Base-by-base conservation (phyloP, 2,113 vertebrate genomes). In the Chrysemys picta region DNA sequence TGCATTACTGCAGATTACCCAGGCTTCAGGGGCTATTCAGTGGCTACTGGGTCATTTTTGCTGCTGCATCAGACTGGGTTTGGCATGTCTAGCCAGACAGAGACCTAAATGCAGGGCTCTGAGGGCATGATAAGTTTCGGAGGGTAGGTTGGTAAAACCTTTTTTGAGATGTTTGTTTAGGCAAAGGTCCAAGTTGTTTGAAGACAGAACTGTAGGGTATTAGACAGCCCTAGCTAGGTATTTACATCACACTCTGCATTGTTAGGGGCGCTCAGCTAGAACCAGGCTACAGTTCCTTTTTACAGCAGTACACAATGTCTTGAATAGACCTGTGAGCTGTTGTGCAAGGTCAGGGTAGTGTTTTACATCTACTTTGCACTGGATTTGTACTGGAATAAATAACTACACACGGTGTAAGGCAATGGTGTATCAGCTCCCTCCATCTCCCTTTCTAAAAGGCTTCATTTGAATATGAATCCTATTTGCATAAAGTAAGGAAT, bases 401-500 rank as follows among this genome's bases (percentile, higher is more conserved):
- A 93, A 81, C 17, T 78, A 3, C 22, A 10, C 75, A 87, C 35
- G 29, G 69, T 35, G 5, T 4, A 82, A 56, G 84, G 54, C 42
- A 49, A 2, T 4, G 14, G 53, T 3, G 5, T 17, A 49, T 11
- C 4, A 4, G 2, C 25, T 81, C 12, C 27, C 1, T 2, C 53
- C n/a, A 50, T 52, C 22, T 93, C 52, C 92, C 89, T 45, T 69
- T 81, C 27, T 24, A 31, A 84, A 91, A 75, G 31, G 31, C 14
- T 65, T 65, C 8, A 10, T 6, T 84, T 91, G 29, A 42, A 76
- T 42, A 8, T 47, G 72, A 90, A 65, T 65, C 35, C 29, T 89
- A 16, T 90, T 81, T 84, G 76, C 62, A 57, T 45, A 13, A 35
- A 89, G 62, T 86, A 92, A 93, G 80, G 82, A 29, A 19, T 31